Evolutionary conservation across 2,113 vertebrate genomes (phyloP), one percentile per base, ranked within the genome.

Genomic region (Muscicapa adusta): DNA sequence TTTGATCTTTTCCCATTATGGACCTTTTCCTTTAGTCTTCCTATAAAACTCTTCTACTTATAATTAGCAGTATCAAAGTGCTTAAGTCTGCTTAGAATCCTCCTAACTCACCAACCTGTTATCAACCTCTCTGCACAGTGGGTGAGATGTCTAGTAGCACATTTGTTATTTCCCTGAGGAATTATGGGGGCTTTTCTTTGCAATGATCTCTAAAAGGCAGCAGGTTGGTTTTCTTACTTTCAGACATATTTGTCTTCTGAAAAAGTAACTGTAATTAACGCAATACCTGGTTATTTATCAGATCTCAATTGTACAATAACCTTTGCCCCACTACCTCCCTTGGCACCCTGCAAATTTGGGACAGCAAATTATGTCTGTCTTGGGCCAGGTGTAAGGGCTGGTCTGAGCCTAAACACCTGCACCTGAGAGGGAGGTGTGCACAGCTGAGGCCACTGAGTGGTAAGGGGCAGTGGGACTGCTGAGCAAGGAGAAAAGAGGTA

Each of bases 301-400:
- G 18, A 42, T 14, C 14, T 48, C n/a, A 82, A 10, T 45, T 10
- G 7, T 6, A 43, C 14, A 28, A 16, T 8, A 66, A 1, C 26
- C 18, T 53, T 61, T 74, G 1, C 15, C 34, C 14, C 5, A 3
- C 14, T 33, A 4, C 36, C 7, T 25, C 22, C 26, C 25, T 67
- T 6, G 0, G 4, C 23, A 60, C 40, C 9, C 22, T 26, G 14
- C 29, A 84, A 28, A 6, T 5, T 0, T 70, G 22, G 26, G 28
- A 22, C 51, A 66, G 51, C 19, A 62, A 60, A 17, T 36, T 28
- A 1, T 9, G 4, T 15, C 10, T n/a, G 5, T 14, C 33, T 4
- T 50, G 57, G 42, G 34, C 60, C 77, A 57, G 40, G 72, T 86
- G 80, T 26, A 66, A 74, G 40, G 61, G 36, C 33, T 85, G 20